phyloP scores from a whole-genome alignment of 2,113 vertebrate species.

The Oxyura jamaicensis region DNA sequence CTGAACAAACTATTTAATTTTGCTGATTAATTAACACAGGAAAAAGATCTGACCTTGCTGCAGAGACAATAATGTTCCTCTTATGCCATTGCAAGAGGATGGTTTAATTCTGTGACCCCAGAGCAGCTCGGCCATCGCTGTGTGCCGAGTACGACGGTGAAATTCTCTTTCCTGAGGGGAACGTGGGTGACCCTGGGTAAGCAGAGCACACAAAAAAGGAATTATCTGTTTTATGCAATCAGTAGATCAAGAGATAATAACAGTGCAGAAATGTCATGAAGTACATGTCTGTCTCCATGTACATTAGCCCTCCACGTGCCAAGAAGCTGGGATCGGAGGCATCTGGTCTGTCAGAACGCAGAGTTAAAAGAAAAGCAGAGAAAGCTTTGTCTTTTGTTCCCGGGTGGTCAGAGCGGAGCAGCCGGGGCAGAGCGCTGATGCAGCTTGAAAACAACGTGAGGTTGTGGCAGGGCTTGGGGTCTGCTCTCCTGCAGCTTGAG shows the following conservation, averaged over 20 bases:
- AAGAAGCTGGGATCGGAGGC: neutral
- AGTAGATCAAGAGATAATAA: conserved; percentile 2
- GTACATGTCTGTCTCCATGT: neutral
- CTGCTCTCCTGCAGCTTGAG: neutral
- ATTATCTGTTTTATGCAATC: neutral
- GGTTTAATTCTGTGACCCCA: neutral
- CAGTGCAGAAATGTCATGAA: conserved; percentile 29
- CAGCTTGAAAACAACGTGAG: neutral
- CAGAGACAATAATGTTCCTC: neutral
- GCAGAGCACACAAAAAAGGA: neutral
- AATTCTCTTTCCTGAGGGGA: neutral
- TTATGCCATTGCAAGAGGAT: neutral
- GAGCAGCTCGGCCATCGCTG: neutral
- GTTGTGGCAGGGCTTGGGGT: neutral
- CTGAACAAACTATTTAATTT: conserved; percentile 4
- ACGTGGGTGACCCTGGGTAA: neutral
- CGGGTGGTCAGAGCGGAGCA: neutral
- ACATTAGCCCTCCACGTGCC: neutral
- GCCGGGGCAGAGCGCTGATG: neutral
- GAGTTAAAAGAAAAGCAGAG: conserved; percentile 21
- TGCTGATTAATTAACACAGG: conserved; percentile 26
- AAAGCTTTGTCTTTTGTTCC: conserved; percentile 18
- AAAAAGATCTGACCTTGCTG: neutral
- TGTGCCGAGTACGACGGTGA: neutral
- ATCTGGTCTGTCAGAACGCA: neutral